Percentiles rank a stretch among this genome's conserved stretches.
phyloP scores from a whole-genome alignment of 2,888 invertebrate species.

The Empis stercorea region DNA sequence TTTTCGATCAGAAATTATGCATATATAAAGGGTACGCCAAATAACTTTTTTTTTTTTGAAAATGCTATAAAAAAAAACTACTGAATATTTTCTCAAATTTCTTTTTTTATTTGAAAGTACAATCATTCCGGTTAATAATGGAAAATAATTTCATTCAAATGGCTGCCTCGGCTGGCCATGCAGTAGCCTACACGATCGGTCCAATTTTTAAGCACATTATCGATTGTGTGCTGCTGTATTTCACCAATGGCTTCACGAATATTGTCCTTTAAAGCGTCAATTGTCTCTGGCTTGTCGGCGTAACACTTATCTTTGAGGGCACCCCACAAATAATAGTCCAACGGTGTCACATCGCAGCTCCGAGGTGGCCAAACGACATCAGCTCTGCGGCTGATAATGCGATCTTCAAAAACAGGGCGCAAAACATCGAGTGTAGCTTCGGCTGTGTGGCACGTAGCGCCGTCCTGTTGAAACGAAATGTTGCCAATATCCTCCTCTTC shows the following conservation, averaged over 20 bases:
- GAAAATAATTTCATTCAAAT: constrained; percentile 16
- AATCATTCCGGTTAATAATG: constrained; percentile 16
- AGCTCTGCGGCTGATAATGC: too few species aligned
- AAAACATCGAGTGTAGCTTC: too few species aligned
- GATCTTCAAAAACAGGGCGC: too few species aligned
- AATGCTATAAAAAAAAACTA: constrained; percentile 8
- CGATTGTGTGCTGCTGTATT: too few species aligned
- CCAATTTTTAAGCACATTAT: constrained; percentile 12
- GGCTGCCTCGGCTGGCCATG: constrained; percentile 15
- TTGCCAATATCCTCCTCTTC: too few species aligned
- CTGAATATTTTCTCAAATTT: constrained; percentile 42
- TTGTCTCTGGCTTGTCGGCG: constrained; percentile 8
- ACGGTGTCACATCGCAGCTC: background rate
- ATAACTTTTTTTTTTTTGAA: background rate
- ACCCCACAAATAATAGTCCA: constrained; percentile 1
- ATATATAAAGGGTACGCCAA: background rate
- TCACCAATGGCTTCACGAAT: constrained; percentile 2
- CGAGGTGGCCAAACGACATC: background rate
- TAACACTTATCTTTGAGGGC: constrained; percentile 9
- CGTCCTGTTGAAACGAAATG: too few species aligned
- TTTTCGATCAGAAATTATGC: too few species aligned
- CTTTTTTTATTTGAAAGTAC: constrained; percentile 18
- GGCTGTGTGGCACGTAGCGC: too few species aligned
- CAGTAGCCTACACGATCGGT: constrained; percentile 14
- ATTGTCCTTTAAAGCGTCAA: constrained; percentile 8